Percentiles rank a stretch among this genome's conserved stretches.
phyloP scores from a whole-genome alignment of 2,113 vertebrate genomes.

The Dipodomys ordii region DNA sequence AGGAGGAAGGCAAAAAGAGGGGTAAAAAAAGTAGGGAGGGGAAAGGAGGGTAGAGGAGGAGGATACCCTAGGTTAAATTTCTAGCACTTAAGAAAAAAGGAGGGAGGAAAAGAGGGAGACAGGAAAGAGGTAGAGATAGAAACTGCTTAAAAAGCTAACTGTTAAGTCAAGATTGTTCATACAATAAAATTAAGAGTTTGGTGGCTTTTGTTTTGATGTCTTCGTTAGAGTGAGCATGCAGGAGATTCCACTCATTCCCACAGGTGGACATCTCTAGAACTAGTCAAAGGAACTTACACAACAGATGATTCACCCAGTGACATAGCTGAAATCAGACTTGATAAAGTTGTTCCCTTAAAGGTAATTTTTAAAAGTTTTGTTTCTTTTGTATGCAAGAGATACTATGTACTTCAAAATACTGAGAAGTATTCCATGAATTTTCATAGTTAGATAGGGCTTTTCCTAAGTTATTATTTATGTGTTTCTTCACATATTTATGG shows the following conservation, averaged over 20 bases:
- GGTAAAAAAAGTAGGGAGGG: no score
- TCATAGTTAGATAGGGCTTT: not conserved
- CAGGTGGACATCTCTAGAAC: conserved; percentile 97
- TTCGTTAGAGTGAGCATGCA: conserved; percentile 94
- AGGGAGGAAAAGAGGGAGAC: no score
- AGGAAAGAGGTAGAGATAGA: no score
- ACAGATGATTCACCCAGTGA: conserved; percentile 98
- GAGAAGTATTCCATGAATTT: conserved; percentile 16
- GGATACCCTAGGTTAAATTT: no score
- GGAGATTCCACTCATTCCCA: conserved; percentile 98
- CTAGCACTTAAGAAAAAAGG: no score
- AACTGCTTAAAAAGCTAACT: conserved; percentile 23
- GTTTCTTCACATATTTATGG: not conserved
- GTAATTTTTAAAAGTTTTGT: conserved; percentile 83
- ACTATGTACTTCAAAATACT: conserved; percentile 24
- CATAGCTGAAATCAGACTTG: conserved; percentile 97
- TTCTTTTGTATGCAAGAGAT: conserved; percentile 47
- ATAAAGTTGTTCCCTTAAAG: conserved; percentile 98
- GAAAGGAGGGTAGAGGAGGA: no score
- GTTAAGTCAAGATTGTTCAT: conserved; percentile 15
- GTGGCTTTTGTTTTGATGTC: conserved; percentile 52
- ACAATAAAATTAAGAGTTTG: conserved; percentile 17
- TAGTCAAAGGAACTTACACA: conserved; percentile 98
- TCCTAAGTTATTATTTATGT: not conserved
- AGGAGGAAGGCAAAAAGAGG: no score